Percentiles rank a stretch among this genome's conserved stretches.
phyloP scores from a whole-genome alignment of 2,113 vertebrate genomes.

The Lichenostomus cassidix region DNA sequence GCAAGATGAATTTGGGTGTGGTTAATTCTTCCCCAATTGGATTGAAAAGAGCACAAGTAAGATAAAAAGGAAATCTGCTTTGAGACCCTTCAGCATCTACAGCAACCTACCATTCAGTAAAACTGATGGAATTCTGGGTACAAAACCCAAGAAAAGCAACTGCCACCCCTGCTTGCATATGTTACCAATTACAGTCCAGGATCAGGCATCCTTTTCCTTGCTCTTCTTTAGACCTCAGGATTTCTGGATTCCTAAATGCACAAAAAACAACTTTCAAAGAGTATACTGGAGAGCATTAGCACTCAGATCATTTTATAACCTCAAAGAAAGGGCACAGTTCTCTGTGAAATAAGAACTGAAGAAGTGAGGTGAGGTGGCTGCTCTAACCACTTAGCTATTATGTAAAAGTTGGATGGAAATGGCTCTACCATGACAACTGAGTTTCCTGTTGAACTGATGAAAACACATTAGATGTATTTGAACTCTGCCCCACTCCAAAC shows the following conservation, averaged over 20 bases:
- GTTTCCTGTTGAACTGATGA: neutral
- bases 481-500: neutral
- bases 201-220: neutral
- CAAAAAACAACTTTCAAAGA: neutral
- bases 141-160: neutral
- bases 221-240: neutral
- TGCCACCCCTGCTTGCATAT: neutral
- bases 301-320: neutral
- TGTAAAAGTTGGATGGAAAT: slow-evolving; percentile 8
- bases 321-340: neutral
- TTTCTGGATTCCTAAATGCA: neutral
- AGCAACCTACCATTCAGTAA: neutral
- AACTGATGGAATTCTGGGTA: neutral
- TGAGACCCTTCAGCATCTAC: neutral
- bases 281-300: neutral
- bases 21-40: neutral
- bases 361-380: neutral
- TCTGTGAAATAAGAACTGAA: neutral
- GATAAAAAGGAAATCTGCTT: neutral
- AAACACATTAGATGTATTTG: neutral
- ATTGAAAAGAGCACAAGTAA: neutral
- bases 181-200: neutral
- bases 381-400: neutral
- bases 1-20: neutral
- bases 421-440: slow-evolving; percentile 1